Percentiles rank a stretch among this genome's conserved stretches.
phyloP scores from a whole-genome alignment of 2,113 vertebrate species.

The Origma solitaria region DNA sequence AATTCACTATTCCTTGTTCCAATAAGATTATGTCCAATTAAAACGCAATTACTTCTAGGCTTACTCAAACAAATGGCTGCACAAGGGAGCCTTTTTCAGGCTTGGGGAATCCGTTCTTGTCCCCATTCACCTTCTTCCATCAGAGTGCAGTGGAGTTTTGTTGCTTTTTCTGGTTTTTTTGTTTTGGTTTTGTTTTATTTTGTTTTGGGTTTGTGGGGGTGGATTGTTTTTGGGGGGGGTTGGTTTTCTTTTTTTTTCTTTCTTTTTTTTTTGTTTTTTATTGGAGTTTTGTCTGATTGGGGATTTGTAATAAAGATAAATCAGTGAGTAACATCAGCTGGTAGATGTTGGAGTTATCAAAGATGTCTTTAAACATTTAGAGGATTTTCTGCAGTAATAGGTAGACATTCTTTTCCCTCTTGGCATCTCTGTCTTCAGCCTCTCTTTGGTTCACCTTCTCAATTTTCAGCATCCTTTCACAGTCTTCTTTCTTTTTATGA shows the following conservation, averaged over 20 bases:
- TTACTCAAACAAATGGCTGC: neutral
- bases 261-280: too few species aligned
- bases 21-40: slow-evolving; percentile 14
- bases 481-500: neutral
- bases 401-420: neutral
- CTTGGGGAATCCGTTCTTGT: neutral
- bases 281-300: neutral
- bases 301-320: neutral
- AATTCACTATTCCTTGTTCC: neutral
- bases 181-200: too few species aligned
- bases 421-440: neutral
- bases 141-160: neutral
- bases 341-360: neutral
- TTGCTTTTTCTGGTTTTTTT: neutral
- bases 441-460: neutral
- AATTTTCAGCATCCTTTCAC: neutral
- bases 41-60: neutral
- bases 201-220: neutral
- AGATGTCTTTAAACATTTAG: neutral
- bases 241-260: too few species aligned
- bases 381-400: neutral
- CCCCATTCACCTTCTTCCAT: neutral
- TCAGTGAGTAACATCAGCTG: neutral
- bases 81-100: neutral
- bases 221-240: neutral